Conservation (phyloP, 2,113 vertebrate genomes). For the Mirza zaza region DNA sequence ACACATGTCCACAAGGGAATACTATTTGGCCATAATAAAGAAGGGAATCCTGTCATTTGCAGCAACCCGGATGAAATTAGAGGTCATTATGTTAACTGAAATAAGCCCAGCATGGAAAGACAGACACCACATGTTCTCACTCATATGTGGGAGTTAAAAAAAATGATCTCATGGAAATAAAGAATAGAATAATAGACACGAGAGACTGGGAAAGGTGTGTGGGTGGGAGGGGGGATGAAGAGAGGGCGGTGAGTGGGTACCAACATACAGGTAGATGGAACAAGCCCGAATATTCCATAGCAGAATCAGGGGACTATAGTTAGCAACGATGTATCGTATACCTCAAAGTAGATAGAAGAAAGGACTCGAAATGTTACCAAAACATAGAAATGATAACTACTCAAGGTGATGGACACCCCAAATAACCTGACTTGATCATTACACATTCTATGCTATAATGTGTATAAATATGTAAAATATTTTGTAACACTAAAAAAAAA, state of each 20-base stretch:
- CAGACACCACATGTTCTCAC: background rate
- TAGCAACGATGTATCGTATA: background rate
- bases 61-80: background rate
- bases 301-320: background rate
- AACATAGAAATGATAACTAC: background rate
- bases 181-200: background rate
- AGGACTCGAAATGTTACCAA: background rate
- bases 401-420: background rate
- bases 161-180: background rate
- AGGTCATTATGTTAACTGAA: background rate
- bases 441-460: background rate
- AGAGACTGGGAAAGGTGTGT: background rate
- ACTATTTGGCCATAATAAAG: background rate
- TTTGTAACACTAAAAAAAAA: background rate
- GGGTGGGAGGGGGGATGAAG: background rate
- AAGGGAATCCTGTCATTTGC: background rate
- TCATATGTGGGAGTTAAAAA: background rate
- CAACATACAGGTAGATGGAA: background rate
- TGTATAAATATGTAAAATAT: background rate
- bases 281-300: background rate
- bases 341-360: background rate
- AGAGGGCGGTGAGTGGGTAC: background rate
- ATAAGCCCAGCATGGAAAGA: background rate
- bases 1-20: background rate
- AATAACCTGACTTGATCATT: background rate